A percentile compares a stretch with the other conserved stretches of the same genome.
Conservation (phyloP, 1,140 invertebrate genomes). For the Dendroctonus ponderosae region DNA sequence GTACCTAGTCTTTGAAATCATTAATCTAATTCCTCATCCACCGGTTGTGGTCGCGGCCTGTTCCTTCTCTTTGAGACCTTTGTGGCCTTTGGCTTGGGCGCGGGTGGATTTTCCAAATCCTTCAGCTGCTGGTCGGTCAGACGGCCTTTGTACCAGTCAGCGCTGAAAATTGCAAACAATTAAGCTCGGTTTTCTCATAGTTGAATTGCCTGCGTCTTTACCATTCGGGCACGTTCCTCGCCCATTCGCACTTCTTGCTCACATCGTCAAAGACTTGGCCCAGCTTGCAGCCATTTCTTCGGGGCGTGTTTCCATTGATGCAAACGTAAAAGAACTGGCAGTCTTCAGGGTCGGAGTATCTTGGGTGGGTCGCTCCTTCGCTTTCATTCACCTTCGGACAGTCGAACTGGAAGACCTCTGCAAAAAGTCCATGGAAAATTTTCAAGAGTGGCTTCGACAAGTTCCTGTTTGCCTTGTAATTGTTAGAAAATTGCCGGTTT, state of each 20-base stretch:
- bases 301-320: conserved; percentile 79
- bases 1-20: background rate
- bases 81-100: conserved; percentile 59
- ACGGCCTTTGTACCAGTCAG: conserved; percentile 83
- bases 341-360: conserved; percentile 84
- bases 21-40: conserved; percentile 21
- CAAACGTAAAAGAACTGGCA: conserved; percentile 92
- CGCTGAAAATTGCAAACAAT: conserved; percentile 56
- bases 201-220: conserved; percentile 49
- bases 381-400: conserved; percentile 77
- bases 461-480: no score
- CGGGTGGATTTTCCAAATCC: conserved; percentile 71
- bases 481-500: background rate
- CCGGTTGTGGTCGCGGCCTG: conserved; percentile 33
- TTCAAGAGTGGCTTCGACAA: no score
- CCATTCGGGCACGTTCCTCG: conserved; percentile 89
- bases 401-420: conserved; percentile 80
- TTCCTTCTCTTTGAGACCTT: conserved; percentile 59
- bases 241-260: conserved; percentile 80
- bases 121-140: conserved; percentile 77
- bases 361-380: conserved; percentile 73
- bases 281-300: conserved; percentile 80
- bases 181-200: conserved; percentile 2
- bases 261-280: conserved; percentile 90
- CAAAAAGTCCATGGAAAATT: background rate